phyloP scores from a whole-genome alignment of 2,113 vertebrate genomes.

The Tupaia chinensis region DNA sequence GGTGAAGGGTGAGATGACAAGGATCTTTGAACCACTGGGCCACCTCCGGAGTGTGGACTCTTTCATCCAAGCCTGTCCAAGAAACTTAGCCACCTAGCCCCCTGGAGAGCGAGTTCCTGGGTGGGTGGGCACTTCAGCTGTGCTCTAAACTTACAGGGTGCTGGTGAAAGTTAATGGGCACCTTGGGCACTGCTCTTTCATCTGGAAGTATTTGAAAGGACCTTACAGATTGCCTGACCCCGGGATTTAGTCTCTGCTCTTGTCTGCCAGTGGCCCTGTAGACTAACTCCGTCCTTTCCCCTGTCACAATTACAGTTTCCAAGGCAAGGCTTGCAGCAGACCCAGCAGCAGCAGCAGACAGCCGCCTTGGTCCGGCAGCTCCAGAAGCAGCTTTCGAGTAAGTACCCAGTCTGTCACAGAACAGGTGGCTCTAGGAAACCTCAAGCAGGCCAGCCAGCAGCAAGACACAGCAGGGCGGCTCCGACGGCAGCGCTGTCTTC shows the following conservation, averaged over 20 bases:
- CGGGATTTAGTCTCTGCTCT: background rate
- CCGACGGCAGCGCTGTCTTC: background rate
- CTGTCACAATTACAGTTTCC: slow-evolving; percentile 83
- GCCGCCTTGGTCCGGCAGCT: slow-evolving; percentile 88
- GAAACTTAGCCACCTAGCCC: too few species aligned
- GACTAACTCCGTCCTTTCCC: slow-evolving; percentile 16
- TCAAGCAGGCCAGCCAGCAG: background rate
- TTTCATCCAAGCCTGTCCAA: background rate
- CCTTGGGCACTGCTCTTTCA: background rate
- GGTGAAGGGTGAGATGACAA: background rate
- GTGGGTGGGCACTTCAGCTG: background rate
- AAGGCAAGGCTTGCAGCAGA: slow-evolving; percentile 88
- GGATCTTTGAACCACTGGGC: background rate
- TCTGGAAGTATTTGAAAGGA: background rate
- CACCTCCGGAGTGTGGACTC: background rate
- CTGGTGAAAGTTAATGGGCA: accelerated
- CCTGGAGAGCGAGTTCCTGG: background rate
- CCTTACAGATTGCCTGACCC: background rate
- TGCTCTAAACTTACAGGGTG: accelerated
- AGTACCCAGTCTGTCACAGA: slow-evolving; percentile 36
- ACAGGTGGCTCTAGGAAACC: accelerated
- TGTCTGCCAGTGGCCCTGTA: background rate
- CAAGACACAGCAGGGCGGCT: background rate
- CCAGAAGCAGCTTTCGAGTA: slow-evolving; percentile 89
- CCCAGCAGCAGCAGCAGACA: slow-evolving; percentile 89